phyloP scores from a whole-genome alignment of 2,888 invertebrate species.

The Apodemia hepburni region DNA sequence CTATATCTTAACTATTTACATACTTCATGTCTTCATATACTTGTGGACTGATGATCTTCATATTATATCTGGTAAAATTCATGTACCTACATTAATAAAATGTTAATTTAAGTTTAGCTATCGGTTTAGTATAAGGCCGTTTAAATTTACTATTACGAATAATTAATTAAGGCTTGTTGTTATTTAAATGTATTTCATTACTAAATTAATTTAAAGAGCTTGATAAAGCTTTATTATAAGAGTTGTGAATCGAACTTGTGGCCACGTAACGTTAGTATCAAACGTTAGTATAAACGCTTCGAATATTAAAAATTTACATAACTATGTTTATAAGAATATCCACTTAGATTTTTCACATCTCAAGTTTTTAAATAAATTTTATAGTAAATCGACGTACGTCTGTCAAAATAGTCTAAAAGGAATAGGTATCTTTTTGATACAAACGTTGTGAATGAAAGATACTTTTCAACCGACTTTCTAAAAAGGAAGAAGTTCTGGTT shows the following conservation, averaged over 20 bases:
- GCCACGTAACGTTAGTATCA: slow-evolving; percentile 68
- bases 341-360: slow-evolving; percentile 26
- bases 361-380: slow-evolving; percentile 23
- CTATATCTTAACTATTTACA: slow-evolving; percentile 24
- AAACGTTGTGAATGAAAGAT: neutral
- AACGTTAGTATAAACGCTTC: slow-evolving; percentile 60
- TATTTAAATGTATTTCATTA: slow-evolving; percentile 39
- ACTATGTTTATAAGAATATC: slow-evolving; percentile 26
- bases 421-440: slow-evolving; percentile 6
- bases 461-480: no score
- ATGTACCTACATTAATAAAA: neutral
- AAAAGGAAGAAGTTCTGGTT: no score
- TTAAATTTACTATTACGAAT: slow-evolving; percentile 42
- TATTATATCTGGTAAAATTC: slow-evolving; percentile 1
- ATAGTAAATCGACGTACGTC: slow-evolving; percentile 6
- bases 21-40: neutral
- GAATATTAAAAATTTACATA: slow-evolving; percentile 43
- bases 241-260: slow-evolving; percentile 79
- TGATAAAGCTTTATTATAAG: slow-evolving; percentile 77
- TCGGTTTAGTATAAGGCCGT: slow-evolving; percentile 25
- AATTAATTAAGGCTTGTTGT: slow-evolving; percentile 31
- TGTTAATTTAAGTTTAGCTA: slow-evolving; percentile 35
- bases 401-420: neutral
- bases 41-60: slow-evolving; percentile 10
- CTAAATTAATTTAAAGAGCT: slow-evolving; percentile 73